Conservation (phyloP, 1,140 invertebrate genomes). For the Drosophila nannoptera region DNA sequence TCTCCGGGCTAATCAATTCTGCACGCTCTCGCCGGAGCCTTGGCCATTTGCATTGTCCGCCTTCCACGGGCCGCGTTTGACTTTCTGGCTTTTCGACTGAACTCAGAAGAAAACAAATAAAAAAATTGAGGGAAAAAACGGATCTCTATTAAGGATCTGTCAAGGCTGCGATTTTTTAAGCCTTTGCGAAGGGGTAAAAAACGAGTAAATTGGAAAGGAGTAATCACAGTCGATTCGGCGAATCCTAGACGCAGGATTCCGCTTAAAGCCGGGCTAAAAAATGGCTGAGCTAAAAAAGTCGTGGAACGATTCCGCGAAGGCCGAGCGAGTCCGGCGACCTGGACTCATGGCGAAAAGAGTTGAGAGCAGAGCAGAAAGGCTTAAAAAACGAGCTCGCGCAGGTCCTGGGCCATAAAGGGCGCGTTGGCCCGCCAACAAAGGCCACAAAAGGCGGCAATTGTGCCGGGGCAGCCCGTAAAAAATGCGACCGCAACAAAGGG, state of each 20-base stretch:
- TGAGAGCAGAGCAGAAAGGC: slow-evolving; percentile 72
- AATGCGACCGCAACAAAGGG: slow-evolving; percentile 69
- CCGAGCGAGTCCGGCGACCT: slow-evolving; percentile 37
- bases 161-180: slow-evolving; percentile 68
- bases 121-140: slow-evolving; percentile 16
- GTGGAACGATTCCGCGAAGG: slow-evolving; percentile 39
- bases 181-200: slow-evolving; percentile 45
- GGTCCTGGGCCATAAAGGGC: slow-evolving; percentile 28
- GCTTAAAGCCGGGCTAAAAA: slow-evolving; percentile 52
- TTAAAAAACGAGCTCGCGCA: slow-evolving; percentile 55
- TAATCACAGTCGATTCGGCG: slow-evolving; percentile 30
- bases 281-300: slow-evolving; percentile 45
- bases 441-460: slow-evolving; percentile 56
- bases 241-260: slow-evolving; percentile 42
- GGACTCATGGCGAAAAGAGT: slow-evolving; percentile 46
- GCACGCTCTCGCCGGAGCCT: slow-evolving; percentile 23
- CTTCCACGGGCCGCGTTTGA: slow-evolving; percentile 52
- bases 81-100: slow-evolving; percentile 74
- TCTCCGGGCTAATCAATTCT: slow-evolving; percentile 6
- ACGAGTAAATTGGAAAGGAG: slow-evolving; percentile 21
- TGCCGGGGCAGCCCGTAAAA: slow-evolving; percentile 54
- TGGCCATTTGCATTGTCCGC: slow-evolving; percentile 25
- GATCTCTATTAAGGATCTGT: slow-evolving; percentile 15
- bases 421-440: no score
- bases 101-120: slow-evolving; percentile 10